A percentile compares a stretch with the other conserved stretches of the same genome.
Conservation (phyloP, 2,113 vertebrate genomes). For the Archocentrus centrarchus region DNA sequence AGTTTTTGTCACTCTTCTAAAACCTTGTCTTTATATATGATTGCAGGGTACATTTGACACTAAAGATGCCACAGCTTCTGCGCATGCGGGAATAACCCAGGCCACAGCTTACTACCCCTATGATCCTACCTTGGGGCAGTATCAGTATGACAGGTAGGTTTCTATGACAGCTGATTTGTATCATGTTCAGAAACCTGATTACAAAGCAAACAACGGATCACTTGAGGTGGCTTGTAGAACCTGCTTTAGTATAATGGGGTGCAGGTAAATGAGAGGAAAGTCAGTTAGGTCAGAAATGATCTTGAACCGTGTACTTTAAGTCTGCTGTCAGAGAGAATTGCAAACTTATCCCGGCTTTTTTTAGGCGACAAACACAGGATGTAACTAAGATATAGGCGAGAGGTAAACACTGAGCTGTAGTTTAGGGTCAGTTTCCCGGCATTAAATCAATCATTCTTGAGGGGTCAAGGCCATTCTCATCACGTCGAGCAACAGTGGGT, state of each 20-base stretch:
- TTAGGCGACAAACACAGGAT: background rate
- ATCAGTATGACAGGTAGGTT: conserved; percentile 95
- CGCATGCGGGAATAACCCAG: conserved; percentile 91
- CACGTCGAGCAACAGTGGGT: conserved; percentile 14
- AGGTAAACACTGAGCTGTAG: background rate
- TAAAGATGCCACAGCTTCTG: conserved; percentile 91
- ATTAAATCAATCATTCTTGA: conserved; percentile 35
- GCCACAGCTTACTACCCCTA: conserved; percentile 94
- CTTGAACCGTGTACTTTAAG: background rate
- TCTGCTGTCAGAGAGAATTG: background rate
- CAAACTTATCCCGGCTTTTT: background rate
- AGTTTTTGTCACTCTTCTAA: background rate
- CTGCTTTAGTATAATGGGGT: background rate
- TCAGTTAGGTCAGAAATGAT: background rate
- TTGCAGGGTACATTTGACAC: conserved; percentile 94
- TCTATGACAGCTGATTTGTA: background rate
- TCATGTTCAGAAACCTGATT: background rate
- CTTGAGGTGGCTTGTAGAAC: background rate
- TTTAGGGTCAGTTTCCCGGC: conserved; percentile 12
- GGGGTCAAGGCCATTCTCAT: conserved; percentile 43
- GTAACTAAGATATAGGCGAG: background rate
- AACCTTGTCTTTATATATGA: conserved; percentile 36
- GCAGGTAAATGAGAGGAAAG: background rate
- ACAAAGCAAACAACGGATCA: background rate
- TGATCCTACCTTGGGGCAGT: conserved; percentile 93